Conservation (phyloP, 2,797 vertebrate species). For the Sebastolobus alascanus region DNA sequence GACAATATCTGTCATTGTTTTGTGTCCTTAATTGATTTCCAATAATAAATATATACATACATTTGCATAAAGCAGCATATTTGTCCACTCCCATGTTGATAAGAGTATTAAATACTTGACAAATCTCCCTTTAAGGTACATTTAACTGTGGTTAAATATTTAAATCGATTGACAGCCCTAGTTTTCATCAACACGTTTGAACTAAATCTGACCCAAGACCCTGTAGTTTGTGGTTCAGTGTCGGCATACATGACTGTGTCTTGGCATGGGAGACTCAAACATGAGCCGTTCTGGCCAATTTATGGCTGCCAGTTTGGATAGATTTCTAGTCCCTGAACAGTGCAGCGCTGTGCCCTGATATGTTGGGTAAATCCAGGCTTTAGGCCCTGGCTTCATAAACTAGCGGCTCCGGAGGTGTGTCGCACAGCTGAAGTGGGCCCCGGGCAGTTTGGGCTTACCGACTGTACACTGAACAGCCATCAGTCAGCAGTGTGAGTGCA, state of each 20-base stretch:
- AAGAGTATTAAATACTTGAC: no score
- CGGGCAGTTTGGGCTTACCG: constrained; percentile 3
- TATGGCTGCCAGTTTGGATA: background rate
- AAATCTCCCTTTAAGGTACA: no score
- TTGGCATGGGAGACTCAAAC: background rate
- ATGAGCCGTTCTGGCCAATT: background rate
- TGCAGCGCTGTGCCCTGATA: background rate
- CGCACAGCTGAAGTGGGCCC: constrained; percentile 23
- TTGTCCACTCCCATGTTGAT: no score
- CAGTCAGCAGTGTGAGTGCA: background rate
- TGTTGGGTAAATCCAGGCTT: constrained; percentile 29
- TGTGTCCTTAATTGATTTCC: no score
- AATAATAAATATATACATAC: no score
- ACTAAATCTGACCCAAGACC: background rate
- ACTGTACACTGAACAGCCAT: constrained; percentile 1
- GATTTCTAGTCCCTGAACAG: background rate
- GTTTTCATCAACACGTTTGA: background rate
- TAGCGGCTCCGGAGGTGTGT: constrained; percentile 18
- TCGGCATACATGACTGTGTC: background rate
- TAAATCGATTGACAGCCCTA: no score
- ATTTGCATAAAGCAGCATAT: no score
- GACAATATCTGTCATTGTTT: no score
- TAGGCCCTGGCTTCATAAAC: background rate
- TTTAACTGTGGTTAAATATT: no score
- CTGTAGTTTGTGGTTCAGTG: background rate